These are phyloP conservation scores for Rotaria magnacalcarata DNA, from an alignment of 2,888 invertebrate genomes.

Conservation along the genomic window DNA sequence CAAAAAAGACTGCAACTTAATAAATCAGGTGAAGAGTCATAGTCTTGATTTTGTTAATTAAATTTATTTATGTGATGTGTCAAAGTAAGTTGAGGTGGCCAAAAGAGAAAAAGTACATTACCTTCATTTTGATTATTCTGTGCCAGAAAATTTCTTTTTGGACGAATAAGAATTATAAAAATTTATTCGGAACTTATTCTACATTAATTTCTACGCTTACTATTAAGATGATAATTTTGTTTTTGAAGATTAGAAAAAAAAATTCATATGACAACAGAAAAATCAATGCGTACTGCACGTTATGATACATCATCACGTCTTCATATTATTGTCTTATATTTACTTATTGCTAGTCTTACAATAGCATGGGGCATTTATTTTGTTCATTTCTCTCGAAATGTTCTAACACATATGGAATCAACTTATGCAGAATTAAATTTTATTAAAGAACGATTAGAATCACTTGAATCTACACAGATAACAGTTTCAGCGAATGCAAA, in stretches of 20 bases:
- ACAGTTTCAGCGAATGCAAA: neutral
- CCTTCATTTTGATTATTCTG: neutral
- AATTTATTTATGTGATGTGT: neutral
- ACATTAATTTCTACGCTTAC: neutral
- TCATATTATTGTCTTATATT: slow-evolving; percentile 27
- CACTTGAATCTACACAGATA: slow-evolving; percentile 4
- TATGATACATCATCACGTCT: slow-evolving; percentile 32
- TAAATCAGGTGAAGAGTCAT: neutral
- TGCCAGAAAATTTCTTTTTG: neutral
- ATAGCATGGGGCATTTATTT: slow-evolving; percentile 33
- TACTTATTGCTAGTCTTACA: slow-evolving; percentile 12
- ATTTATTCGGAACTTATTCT: neutral
- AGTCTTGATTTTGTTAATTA: slow-evolving; percentile 11
- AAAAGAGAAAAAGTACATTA: neutral
- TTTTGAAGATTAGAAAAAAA: neutral
- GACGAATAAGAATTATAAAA: neutral
- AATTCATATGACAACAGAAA: neutral
- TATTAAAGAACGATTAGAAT: neutral
- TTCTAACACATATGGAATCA: neutral
- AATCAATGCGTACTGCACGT: neutral
- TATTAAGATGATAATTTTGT: neutral
- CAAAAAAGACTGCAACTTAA: neutral
- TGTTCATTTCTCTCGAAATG: neutral
- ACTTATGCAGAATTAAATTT: neutral
- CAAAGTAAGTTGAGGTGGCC: neutral